These are phyloP conservation scores for Neodontobutis hainanensis DNA, from an alignment of 2,113 vertebrate species.

Conservation along the genomic window DNA sequence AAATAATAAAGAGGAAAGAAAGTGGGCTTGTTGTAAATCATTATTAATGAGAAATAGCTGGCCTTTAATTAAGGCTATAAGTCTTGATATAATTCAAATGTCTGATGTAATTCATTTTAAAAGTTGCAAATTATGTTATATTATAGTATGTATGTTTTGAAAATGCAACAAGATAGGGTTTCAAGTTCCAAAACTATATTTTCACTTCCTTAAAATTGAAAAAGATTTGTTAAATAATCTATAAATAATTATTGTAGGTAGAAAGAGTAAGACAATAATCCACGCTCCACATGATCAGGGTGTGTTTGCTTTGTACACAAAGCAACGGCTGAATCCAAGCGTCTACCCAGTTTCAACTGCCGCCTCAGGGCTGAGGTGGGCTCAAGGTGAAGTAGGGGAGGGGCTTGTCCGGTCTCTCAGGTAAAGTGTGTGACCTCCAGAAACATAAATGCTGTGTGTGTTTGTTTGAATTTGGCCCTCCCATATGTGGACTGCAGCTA, in stretches of 20 bases:
- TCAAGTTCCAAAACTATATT: too few species aligned
- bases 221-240: too few species aligned
- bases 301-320: conserved; percentile 61
- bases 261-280: neutral
- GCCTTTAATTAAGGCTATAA: too few species aligned
- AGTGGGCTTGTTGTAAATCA: too few species aligned
- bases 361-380: neutral
- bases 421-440: conserved; percentile 24
- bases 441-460: neutral
- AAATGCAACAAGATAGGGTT: too few species aligned
- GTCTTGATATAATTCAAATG: too few species aligned
- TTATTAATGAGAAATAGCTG: too few species aligned
- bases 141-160: neutral
- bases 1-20: too few species aligned
- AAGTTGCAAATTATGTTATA: too few species aligned
- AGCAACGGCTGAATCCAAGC: conserved; percentile 9
- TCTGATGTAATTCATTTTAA: too few species aligned
- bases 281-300: conserved; percentile 17
- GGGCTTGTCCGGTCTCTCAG: conserved; percentile 17
- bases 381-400: conserved; percentile 54
- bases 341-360: conserved; percentile 19
- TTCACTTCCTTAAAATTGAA: too few species aligned
- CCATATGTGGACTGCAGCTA: conserved; percentile 29
- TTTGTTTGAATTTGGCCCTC: conserved; percentile 18
- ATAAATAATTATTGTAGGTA: too few species aligned